Evolutionary conservation across 2,797 vertebrate species (phyloP), one percentile per base, ranked within the genome.

Genomic region (Hypotaenidia philippensis): DNA sequence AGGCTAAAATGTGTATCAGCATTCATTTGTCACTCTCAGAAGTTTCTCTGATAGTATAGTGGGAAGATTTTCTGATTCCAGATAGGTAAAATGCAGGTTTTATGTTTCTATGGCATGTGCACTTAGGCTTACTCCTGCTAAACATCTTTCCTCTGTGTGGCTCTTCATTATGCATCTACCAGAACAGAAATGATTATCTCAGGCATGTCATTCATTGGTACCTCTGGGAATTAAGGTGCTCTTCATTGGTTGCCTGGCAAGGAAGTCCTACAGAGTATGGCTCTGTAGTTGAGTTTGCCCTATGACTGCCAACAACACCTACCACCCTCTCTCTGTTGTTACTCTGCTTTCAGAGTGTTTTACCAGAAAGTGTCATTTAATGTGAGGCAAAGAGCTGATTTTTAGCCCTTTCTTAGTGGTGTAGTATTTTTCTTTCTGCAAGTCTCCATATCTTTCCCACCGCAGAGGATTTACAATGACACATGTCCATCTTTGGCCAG

Each of bases 21-120:
- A 71, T 21, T 64, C 5, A 1, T 47, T 50, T 86, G 44, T 75
- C 60, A 22, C 26, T 56, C 69, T 90, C 38, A 64, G 45, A 86
- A 95, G 66, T 90, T 88, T 81, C 52, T 49, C 66, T 64, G 38
- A 11, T 13, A 69, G 38, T 38, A 11, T 40, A 44, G 25, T 59
- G 69, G n/a, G 22, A 82, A 21, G 26, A 60, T 72, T 94, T 94
- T 87, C 38, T 76, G 40, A 65, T 86, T 82, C 44, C 19, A 83
- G 75, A 60, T 56, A 57, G 40, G 56, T 70, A 89, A 89, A 94
- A 81, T 60, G 26, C 15, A 82, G 38, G 26, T 22, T 88, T 95
- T 85, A 41, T 80, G 17, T 49, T 89, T 79, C 74, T 79, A 3
- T 63, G 41, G 47, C 63, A 38, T 1, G 5, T 53, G 22, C 11